phyloP scores from a whole-genome alignment of 2,888 invertebrate species.

The Lagria hirta region DNA sequence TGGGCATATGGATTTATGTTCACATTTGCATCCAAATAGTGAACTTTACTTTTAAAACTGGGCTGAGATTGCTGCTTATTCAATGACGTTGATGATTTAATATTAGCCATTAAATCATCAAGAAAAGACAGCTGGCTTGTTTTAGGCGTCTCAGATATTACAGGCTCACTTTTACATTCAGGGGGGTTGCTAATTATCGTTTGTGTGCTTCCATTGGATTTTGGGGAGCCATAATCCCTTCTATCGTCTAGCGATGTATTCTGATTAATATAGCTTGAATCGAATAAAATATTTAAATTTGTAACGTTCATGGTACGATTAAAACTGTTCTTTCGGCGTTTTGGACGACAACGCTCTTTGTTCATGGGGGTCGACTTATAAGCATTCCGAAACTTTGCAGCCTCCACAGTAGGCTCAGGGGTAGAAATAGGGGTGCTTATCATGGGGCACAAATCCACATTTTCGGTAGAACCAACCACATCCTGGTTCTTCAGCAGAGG shows the following conservation, averaged over 20 bases:
- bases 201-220: conserved; percentile 21
- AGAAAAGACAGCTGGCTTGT: conserved; percentile 8
- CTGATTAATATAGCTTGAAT: conserved; percentile 31
- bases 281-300: conserved; percentile 38
- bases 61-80: no score
- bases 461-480: no score
- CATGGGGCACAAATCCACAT: no score
- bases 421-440: no score
- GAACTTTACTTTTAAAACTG: conserved; percentile 17
- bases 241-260: conserved; percentile 6
- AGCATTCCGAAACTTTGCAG: no score
- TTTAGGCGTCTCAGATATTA: conserved; percentile 30
- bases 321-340: conserved; percentile 1
- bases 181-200: no score
- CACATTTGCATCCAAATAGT: conserved; percentile 12
- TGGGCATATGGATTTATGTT: conserved; percentile 23
- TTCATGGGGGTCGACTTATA: no score
- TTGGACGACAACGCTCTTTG: conserved; percentile 23
- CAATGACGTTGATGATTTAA: conserved; percentile 4
- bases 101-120: conserved; percentile 4
- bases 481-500: no score
- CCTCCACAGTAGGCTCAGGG: no score
- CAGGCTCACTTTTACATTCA: no score
- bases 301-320: conserved; percentile 34
- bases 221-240: not conserved